These are phyloP conservation scores for Siniperca scherzeri DNA, from an alignment of 2,797 vertebrate species.

Conservation along the genomic window DNA sequence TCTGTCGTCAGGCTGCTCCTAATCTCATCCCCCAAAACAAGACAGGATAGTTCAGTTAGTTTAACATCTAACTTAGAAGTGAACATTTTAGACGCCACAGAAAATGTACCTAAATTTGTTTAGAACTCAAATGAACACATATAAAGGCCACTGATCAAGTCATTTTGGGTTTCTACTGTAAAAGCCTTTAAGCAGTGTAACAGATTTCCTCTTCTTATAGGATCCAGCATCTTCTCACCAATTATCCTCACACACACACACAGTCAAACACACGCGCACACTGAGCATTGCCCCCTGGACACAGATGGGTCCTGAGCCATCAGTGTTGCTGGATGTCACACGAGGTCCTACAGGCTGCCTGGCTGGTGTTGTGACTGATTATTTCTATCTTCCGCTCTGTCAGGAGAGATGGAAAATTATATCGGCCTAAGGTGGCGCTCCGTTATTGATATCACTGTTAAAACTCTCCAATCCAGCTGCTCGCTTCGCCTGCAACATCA, in stretches of 20 bases:
- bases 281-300: slow-evolving; percentile 68
- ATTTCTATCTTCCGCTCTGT: slow-evolving; percentile 83
- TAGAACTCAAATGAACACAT: not conserved
- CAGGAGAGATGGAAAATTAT: slow-evolving; percentile 82
- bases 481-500: slow-evolving; percentile 74
- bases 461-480: slow-evolving; percentile 81
- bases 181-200: slow-evolving; percentile 45
- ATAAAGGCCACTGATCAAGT: slow-evolving; percentile 15
- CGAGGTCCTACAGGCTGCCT: slow-evolving; percentile 78
- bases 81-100: not conserved
- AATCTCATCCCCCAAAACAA: not conserved
- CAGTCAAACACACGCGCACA: slow-evolving; percentile 34
- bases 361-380: slow-evolving; percentile 84
- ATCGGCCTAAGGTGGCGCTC: slow-evolving; percentile 77
- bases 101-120: not conserved
- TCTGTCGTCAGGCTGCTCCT: not conserved
- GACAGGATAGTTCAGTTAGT: not conserved
- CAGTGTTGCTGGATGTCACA: slow-evolving; percentile 78
- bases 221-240: slow-evolving; percentile 66
- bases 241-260: slow-evolving; percentile 54
- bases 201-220: slow-evolving; percentile 49
- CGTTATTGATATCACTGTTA: slow-evolving; percentile 85
- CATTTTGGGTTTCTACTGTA: slow-evolving; percentile 13
- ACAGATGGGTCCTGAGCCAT: slow-evolving; percentile 80
- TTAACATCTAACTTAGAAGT: not conserved